Base-by-base conservation (phyloP, 2,113 vertebrate genomes). In the Meles meles region DNA sequence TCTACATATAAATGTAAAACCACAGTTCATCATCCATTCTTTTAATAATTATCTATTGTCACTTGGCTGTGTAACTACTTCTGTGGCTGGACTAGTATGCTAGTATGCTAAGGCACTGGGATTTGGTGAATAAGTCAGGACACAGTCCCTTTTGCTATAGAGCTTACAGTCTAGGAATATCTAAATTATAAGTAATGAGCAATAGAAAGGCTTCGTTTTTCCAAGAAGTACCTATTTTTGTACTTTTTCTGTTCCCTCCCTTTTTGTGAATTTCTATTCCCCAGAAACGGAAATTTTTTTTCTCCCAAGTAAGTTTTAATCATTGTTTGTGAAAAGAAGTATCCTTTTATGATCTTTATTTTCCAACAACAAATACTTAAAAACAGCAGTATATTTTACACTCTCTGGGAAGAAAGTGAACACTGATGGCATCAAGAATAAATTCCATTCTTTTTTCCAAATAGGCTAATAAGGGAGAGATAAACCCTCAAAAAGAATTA, bases 271-370 rank as follows among this genome's bases (percentile, higher is more conserved):
- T 90, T 86, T 67, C 37, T 37, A 31, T 74, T 67, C 84, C 39
- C 25, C 80, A 34, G 61, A 94, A 90, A 61, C 91, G 3, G 59
- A 57, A 47, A 49, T 76, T 55, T 88, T 61, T 55, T 59, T 89
- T 1, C 8, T 34, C 34, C 37, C 88, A 65, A 81, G 71, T 71
- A 79, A 81, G 34, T 91, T 93, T 93, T 85, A 86, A 57, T 23
- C 18, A 47, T 47, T 65, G 61, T 92, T 74, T 87, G 25, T 72
- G 71, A 67, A 47, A 76, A 61, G 25, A 80, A 2, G n/a, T 21
- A 49, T 80, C 10, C 34, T 80, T 80, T 92, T 65, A 72, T 92
- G 72, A 96, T 82, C 34, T 96, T 89, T 86, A 89, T 97, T 95
- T 93, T 57, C 67, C 67, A 21, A 72, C 7, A 83, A 92, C 4